Evolutionary conservation across 2,113 vertebrate genomes (phyloP).

Genomic region (Lonchura striata): DNA sequence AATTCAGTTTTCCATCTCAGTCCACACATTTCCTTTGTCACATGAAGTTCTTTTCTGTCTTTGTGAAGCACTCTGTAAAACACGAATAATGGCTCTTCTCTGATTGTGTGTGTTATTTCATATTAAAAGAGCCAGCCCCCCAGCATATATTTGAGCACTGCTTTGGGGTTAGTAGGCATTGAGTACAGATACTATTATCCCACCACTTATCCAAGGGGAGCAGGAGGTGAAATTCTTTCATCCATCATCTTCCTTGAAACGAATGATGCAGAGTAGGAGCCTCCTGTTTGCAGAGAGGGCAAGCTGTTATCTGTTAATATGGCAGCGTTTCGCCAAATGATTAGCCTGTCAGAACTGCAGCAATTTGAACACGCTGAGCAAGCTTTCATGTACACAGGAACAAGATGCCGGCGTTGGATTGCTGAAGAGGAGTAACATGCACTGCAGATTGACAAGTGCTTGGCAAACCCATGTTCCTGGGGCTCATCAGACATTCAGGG

Average conservation of each 20-base stretch:
- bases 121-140: neutral
- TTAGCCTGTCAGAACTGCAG: slow-evolving; percentile 42
- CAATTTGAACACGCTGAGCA: neutral
- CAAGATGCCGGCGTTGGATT: neutral
- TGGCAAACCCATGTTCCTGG: neutral
- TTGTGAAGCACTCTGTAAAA: neutral
- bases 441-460: neutral
- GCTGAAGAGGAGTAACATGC: neutral
- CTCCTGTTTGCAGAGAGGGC: neutral
- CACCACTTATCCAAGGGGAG: neutral
- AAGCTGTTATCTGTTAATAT: slow-evolving; percentile 37
- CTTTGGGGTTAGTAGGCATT: neutral
- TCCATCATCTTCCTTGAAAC: neutral
- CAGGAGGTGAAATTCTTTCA: neutral
- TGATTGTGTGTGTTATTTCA: neutral
- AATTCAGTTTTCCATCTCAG: neutral
- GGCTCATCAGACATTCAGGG: slow-evolving; percentile 2
- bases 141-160: neutral
- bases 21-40: neutral
- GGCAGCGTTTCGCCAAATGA: slow-evolving; percentile 4
- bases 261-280: neutral
- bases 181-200: neutral
- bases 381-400: slow-evolving; percentile 11
- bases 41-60: neutral
- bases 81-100: neutral